Evolutionary conservation across 2,797 vertebrate genomes (phyloP), one percentile per base, ranked within the genome.

Genomic region (Erithacus rubecula): DNA sequence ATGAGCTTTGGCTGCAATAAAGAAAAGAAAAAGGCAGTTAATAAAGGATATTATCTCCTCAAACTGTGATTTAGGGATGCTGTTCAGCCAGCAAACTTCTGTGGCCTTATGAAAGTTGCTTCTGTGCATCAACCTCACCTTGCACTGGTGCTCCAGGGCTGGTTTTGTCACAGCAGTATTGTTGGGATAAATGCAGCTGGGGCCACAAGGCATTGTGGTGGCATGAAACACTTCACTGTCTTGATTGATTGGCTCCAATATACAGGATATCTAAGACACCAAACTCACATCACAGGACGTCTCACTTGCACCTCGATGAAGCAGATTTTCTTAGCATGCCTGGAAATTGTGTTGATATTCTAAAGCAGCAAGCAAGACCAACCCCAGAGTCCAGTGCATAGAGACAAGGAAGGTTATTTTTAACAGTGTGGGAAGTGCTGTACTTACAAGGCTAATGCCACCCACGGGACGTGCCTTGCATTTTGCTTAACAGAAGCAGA

Each of bases 351-450:
- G 47, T 52, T n/a, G 39, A 34, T 90, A 60, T 59, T 70, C 78
- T 60, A 65, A 82, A 64, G 32, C 12, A 29, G 41, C 77, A 89
- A 79, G 79, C 53, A 67, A 85, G 96, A 51, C n/a, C 51, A 43
- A 18, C 47, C 52, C 62, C 17, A 0, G 65, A 77, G 80, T 91
- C 92, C 75, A 4, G 46, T 1, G 7, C 41, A 29, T 4, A 21
- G 90, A 80, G 75, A 86, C 44, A 72, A 79, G 82, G 21, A 59
- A 70, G 47, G 69, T 90, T 96, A 96, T 96, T 97, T 97, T 97
- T 96, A 94, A 88, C 56, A n/a, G 26, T 46, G 60, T 63, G 75
- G 85, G 36, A 91, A 94, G 84, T 60, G 78, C 60, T 90, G 89
- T 80, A 65, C 82, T 88, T 93, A 64, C 34, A 83, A 89, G 44